Evolutionary conservation across 2,888 invertebrate species (phyloP), one percentile per base, ranked within the genome.

Genomic region (Agrochola macilenta): DNA sequence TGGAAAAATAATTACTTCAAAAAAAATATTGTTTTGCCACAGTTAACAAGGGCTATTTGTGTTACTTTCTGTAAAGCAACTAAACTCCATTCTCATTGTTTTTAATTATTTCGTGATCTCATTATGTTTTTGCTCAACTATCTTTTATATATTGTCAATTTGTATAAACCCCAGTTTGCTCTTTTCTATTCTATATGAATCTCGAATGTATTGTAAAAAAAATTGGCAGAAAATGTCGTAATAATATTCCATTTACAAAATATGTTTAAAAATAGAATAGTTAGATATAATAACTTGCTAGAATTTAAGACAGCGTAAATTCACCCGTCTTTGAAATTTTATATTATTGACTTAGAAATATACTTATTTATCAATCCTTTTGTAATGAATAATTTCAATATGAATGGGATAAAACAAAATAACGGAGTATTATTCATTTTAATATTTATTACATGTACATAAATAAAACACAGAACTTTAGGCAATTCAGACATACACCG

Each of bases 241-340:
- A 92, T 94, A 95, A 95, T 96, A 96, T 96, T 96, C 96, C 96
- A 96, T 95, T 94, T 95, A 96, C 96, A 95, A 95, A 94, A 93
- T 95, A 95, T 94, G 93, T 94, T 95, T 95, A 94, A 95, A 68
- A 87, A 78, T 89, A 89, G 89, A 93, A 92, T 88, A 88, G 86
- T 90, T 96, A 95, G 94, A 89, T 93, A 89, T 95, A 81, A 82
- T 71, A 95, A 94, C 91, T 94, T 93, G 91, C 91, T 95, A 95
- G 94, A 88, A 86, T 88, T 76, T 96, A 96, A 96, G 95, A 85
- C 95, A 95, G 94, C 95, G 94, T 96, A 95, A 96, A 96, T 95
- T 96, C 96, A 96, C 96, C 96, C 96, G 96, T 96, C 96, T 96
- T 96, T 96, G 93, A 97, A 96, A 93, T 96, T 97, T 97, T 97